A percentile compares a stretch with the other conserved stretches of the same genome.
phyloP scores from a whole-genome alignment of 2,888 invertebrate genomes.

The Dugesia japonica region DNA sequence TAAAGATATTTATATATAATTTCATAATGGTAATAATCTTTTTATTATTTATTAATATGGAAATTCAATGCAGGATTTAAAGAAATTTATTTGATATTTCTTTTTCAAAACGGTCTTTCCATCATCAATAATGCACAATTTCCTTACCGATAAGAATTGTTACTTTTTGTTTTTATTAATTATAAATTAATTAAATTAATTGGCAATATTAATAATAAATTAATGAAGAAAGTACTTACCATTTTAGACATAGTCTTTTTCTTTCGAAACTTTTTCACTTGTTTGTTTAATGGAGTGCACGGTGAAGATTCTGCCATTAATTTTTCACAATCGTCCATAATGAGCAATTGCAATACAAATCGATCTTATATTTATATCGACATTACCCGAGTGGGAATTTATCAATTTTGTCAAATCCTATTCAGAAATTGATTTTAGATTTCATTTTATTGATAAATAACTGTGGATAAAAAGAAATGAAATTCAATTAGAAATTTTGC shows the following conservation, averaged over 20 bases:
- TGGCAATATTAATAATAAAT: too few species aligned
- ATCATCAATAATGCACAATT: too few species aligned
- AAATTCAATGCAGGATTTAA: too few species aligned
- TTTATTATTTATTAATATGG: too few species aligned
- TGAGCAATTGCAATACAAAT: background rate
- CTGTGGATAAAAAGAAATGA: constrained; percentile 15
- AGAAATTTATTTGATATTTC: too few species aligned
- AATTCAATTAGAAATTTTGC: constrained; percentile 13
- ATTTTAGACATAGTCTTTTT: background rate
- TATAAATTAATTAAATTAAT: too few species aligned
- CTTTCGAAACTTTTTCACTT: constrained; percentile 5
- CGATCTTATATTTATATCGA: background rate
- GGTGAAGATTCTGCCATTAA: background rate
- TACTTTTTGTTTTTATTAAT: too few species aligned
- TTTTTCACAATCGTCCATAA: background rate
- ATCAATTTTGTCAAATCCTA: constrained; percentile 15
- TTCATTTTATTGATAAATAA: constrained; percentile 20
- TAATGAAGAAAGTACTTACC: background rate
- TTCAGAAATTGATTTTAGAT: constrained; percentile 20
- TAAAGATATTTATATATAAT: too few species aligned
- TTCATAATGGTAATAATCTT: too few species aligned
- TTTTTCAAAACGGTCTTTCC: too few species aligned
- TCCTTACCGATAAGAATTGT: too few species aligned
- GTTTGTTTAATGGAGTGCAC: background rate
- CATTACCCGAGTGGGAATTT: background rate